Base-by-base conservation (phyloP, 2,113 vertebrate genomes). In the Rallus limicola region DNA sequence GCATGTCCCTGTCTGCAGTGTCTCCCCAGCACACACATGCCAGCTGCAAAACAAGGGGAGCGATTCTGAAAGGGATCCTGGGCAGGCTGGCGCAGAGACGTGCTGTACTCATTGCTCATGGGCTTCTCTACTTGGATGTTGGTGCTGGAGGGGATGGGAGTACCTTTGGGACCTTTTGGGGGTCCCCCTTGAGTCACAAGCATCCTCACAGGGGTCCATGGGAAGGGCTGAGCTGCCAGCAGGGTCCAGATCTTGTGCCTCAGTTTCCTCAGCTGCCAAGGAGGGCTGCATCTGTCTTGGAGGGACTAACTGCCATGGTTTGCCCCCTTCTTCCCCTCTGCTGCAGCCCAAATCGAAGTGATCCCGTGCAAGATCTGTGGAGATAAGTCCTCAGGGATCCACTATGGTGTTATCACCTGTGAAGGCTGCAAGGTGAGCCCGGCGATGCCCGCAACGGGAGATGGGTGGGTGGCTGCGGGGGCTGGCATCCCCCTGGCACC, bases 311-410 rank as follows among this genome's bases (percentile, higher is more conserved):
- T 21, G 46, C 46, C 0, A 1, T 3, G 53, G 2, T 58, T 81
- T 77, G 12, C 21, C 29, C 34, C 31, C 3, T 12, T 34, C 33
- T n/a, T 10, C 62, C 29, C 6, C 19, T 11, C n/a, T 0, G 1
- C 77, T 2, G 0, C 97, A 99, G 99, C 99, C 97, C 99, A 99
- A 98, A 99, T 99, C 21, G 99, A 99, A 90, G 99, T 99, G 15
- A 99, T 99, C 87, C 99, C 99, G 1, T 99, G 99, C 97, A 99
- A 99, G 98, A 99, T 99, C 96, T 99, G 99, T 58, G 99, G 99
- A 65, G 99, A 99, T 97, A 99, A 99, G 70, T 99, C 99, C 48
- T 99, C 99, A 6, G 99, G 99, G 78, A 99, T 99, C 87, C 99
- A 99, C 97, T 99, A 99, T 59, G 99, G 99, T 5, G 99, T 99